Conservation (phyloP, 2,888 invertebrate genomes). For the Ophion slaviceki region DNA sequence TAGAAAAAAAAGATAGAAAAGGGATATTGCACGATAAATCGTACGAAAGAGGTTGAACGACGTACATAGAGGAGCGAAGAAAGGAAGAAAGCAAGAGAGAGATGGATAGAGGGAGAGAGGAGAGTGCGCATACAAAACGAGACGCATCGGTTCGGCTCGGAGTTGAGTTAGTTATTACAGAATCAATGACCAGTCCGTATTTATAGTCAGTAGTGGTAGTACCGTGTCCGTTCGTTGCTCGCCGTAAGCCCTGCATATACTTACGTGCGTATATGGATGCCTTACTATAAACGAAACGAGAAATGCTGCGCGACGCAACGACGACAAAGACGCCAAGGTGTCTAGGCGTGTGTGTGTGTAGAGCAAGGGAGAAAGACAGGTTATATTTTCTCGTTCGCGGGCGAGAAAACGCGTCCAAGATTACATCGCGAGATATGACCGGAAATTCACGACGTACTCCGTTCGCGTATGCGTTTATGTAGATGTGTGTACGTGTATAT, state of each 20-base stretch:
- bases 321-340: slow-evolving; percentile 50
- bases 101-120: neutral
- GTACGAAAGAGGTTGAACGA: slow-evolving; percentile 1
- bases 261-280: slow-evolving; percentile 37
- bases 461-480: slow-evolving; percentile 25
- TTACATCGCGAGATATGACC: slow-evolving; percentile 78
- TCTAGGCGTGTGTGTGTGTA: slow-evolving; percentile 45
- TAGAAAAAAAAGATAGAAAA: neutral
- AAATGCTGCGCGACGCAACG: slow-evolving; percentile 26
- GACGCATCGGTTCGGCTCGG: slow-evolving; percentile 63
- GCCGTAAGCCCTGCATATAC: slow-evolving; percentile 32
- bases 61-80: neutral
- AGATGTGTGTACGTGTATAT: slow-evolving; percentile 1
- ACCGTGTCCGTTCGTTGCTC: slow-evolving; percentile 56
- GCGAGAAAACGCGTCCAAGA: slow-evolving; percentile 69
- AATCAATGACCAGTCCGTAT: slow-evolving; percentile 82
- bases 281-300: slow-evolving; percentile 54
- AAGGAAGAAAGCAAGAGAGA: slow-evolving; percentile 9
- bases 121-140: slow-evolving; percentile 13
- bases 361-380: slow-evolving; percentile 45
- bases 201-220: slow-evolving; percentile 74
- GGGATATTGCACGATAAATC: slow-evolving; percentile 21
- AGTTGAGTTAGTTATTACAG: slow-evolving; percentile 82
- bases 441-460: slow-evolving; percentile 77
- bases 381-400: slow-evolving; percentile 41